Conservation (phyloP, 2,797 vertebrate genomes). For the Balearica regulorum region DNA sequence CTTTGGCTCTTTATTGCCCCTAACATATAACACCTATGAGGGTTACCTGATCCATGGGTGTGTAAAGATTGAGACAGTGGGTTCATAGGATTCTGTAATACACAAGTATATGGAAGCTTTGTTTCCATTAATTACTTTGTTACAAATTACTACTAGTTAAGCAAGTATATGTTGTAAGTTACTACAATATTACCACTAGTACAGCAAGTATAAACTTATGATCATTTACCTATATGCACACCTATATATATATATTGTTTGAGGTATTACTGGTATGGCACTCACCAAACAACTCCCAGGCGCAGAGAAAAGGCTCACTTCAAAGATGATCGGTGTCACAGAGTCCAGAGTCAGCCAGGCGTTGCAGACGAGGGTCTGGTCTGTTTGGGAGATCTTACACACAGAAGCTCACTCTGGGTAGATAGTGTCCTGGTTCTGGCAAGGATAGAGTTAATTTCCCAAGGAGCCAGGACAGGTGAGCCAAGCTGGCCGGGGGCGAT, state of each 20-base stretch:
- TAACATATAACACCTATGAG: no score
- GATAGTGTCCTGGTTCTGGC: no score
- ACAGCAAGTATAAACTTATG: not conserved
- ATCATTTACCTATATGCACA: not conserved
- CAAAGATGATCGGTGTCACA: not conserved
- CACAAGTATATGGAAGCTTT: not conserved
- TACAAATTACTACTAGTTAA: not conserved
- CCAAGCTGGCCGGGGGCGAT: no score
- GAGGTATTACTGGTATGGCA: not conserved
- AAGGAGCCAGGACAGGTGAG: no score
- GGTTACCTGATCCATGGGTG: not conserved
- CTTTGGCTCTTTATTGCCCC: no score
- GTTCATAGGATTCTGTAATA: not conserved
- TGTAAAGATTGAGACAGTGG: not conserved
- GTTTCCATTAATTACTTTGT: not conserved
- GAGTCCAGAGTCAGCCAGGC: not conserved
- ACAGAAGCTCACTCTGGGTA: not conserved
- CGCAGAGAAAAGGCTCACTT: not conserved
- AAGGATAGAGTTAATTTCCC: no score
- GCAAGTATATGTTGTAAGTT: not conserved
- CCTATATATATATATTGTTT: not conserved
- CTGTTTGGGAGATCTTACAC: not conserved
- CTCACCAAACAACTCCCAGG: not conserved
- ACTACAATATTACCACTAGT: not conserved
- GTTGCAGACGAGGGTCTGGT: not conserved